These are phyloP conservation scores for Toxonevra muliebris DNA, from an alignment of 2,888 invertebrate genomes.

Conservation along the genomic window DNA sequence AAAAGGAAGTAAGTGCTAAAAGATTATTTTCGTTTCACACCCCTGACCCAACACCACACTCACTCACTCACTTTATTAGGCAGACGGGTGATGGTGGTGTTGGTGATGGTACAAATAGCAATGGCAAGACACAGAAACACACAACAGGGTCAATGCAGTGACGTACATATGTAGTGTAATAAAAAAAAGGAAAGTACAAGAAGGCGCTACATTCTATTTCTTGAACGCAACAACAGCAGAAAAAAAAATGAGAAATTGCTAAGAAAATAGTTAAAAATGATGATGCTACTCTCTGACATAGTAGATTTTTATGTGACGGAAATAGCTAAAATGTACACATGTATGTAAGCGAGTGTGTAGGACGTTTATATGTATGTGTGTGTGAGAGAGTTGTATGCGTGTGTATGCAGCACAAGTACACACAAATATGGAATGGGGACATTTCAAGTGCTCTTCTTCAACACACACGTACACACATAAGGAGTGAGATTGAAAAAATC, in stretches of 20 bases:
- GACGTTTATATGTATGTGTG: not conserved
- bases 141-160: no score
- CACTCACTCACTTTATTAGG: no score
- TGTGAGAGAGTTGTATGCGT: not conserved
- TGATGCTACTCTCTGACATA: slow-evolving; percentile 40
- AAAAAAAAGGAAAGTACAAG: no score
- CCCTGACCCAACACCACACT: no score
- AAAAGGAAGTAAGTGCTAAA: slow-evolving; percentile 41
- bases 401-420: not conserved
- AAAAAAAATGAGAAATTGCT: slow-evolving; percentile 16
- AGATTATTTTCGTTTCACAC: slow-evolving; percentile 37
- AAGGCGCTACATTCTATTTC: no score
- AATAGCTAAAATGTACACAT: not conserved
- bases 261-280: slow-evolving; percentile 18
- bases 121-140: no score
- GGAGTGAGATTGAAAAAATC: no score
- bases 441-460: slow-evolving; percentile 51
- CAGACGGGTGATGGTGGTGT: no score
- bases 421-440: slow-evolving; percentile 49
- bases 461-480: not conserved
- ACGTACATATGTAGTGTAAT: no score
- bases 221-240: no score
- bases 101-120: no score
- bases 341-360: not conserved
- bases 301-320: not conserved